Base-by-base conservation (phyloP, 2,113 vertebrate species). In the Vireo altiloquus region DNA sequence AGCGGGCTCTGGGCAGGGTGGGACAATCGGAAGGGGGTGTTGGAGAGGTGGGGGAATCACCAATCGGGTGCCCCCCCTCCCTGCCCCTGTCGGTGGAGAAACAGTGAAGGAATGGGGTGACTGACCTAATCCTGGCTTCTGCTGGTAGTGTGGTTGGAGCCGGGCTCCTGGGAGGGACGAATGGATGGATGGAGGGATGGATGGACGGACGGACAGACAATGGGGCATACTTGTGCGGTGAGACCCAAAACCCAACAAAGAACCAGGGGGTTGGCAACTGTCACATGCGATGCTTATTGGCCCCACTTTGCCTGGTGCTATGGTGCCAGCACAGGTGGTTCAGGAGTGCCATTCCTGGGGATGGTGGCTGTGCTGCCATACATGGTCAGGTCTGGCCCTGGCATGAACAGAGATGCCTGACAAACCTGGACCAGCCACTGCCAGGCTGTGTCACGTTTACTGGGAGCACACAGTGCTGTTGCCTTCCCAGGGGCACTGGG, bases 281-380 rank as follows among this genome's bases (percentile, higher is more conserved):
- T 24, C 2, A 1, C 3, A 2, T 0, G 0, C 7, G 23, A 19
- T 20, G 37, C 40, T 76, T 14, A 2, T 2, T 2, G 3, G 25
- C 49, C 24, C 16, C 3, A 0, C 5, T 46, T 52, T 8, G 1
- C 6, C 19, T 1, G 19, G 21, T 47, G 49, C 50, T 28, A 35
- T 14, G 11, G 44, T 83, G 80, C 39, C 35, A 42, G 14, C 65
- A 9, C 24, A 7, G 0, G 2, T 13, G 79, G 52, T 44, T 47
- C 9, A 1, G 53, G 17, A 56, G 6, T 19, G 63, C 63, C 30
- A 0, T 57, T 72, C 30, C 71, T 24, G 63, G 57, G 30, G 8
- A 16, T 5, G 22, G 46, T 4, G 11, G 54, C 68, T 1, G 0
- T 9, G 53, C 74, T 44, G 78, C 35, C 22, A 1, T 16, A 5